Base-by-base conservation (phyloP, 2,113 vertebrate genomes). In the Conger conger region DNA sequence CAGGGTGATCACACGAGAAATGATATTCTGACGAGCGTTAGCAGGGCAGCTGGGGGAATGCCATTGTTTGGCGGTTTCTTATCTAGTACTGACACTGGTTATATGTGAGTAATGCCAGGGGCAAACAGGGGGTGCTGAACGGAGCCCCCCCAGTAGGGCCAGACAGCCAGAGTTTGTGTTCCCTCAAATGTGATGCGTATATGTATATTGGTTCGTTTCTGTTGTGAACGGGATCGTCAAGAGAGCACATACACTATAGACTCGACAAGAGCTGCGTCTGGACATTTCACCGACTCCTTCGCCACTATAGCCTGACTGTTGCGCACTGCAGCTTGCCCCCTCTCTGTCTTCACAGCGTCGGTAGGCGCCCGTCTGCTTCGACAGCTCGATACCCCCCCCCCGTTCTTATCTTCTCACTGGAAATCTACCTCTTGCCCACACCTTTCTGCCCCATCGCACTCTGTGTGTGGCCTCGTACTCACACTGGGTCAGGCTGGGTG, bases 1-100 rank as follows among this genome's bases (percentile, higher is more conserved):
- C 77, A 38, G 20, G 82, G 38, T 30, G 60, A 30, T 83, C n/a
- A 33, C n/a, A n/a, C 81, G 68, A 57, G 57, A 82, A 68, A 45
- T 40, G 6, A 20, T 3, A 35, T 79, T 76, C 80, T 73, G 68
- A 17, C n/a, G 33, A 73, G 68, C 68, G 33, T 73, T 73, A 73
- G 68, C 68, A 73, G 68, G 57, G 68, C 68, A 73, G 68, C 68
- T 73, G 68, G n/a, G 68, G 33, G 68, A 20, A 16, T 4, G 18
- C 80, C 50, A 57, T 33, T 35, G 15, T 33, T 33, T 18, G 80
- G 35, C 80, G 33, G 30, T 35, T 9, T 76, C 60, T 68, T 68
- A 83, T 50, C 73, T 83, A 83, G 60, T 83, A 76, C 63, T 76
- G 63, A 83, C 82, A 83, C 82, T 76, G 60, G 82, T 68, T 83